Base-by-base conservation (phyloP, 2,113 vertebrate genomes). In the Puffinus mauretanicus region DNA sequence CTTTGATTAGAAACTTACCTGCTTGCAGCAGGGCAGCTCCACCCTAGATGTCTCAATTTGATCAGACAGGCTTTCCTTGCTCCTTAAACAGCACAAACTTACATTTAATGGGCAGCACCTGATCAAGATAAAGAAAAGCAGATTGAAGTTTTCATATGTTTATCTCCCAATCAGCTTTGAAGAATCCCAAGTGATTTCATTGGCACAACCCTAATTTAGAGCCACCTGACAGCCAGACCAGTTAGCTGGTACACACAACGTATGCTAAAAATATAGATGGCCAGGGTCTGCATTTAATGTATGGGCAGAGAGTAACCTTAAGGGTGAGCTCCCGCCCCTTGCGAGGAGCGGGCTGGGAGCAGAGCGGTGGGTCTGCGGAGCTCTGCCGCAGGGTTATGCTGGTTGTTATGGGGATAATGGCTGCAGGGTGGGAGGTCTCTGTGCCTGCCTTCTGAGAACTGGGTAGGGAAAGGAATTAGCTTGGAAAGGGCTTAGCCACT, bases 371-470 rank as follows among this genome's bases (percentile, higher is more conserved):
- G 9, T 30, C 54, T 46, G 47, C 40, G 9, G 14, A 19, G 49
- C 40, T 27, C 27, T 81, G 67, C 51, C 0, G 0, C 2, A 2
- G 49, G 16, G 19, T 55, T 25, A 2, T 0, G 2, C 47, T 47
- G 49, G 22, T 22, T 66, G 64, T 10, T 62, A 17, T 2, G 19
- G 67, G 86, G 34, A 58, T 38, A 75, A 29, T 2, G 24, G 66
- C 61, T 27, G 26, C 62, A 29, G 47, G 65, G 36, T 89, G 82
- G 93, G 89, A 91, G 73, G 81, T 69, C 89, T 84, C 47, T 14
- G 0, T 0, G 0, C 47, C 57, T 44, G 19, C 54, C 36, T 55
- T 30, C 84, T 20, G 44, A 36, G 58, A 89, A 61, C 14, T 7
- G 47, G 16, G 10, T 7, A 61, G 17, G 42, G 21, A 76, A 70